Base-by-base conservation (phyloP, 1,140 invertebrate genomes). In the Saccostrea glomerata region DNA sequence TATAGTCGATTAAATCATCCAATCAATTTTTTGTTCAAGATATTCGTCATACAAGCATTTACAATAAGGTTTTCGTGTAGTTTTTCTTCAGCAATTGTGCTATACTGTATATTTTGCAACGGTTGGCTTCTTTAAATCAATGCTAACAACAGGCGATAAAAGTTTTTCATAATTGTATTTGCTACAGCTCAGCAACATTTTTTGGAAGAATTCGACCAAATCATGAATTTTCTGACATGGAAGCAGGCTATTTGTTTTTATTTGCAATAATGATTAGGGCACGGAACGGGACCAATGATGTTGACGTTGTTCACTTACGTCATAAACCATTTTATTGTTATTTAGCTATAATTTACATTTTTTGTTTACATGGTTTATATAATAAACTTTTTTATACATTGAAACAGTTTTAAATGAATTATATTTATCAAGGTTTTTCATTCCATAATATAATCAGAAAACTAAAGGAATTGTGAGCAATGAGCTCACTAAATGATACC, bases 1-100 rank as follows among this genome's bases (percentile, higher is more conserved):
- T 85, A 93, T 93, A 54, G 60, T 91, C 12, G 90, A 92, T 55
- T 91, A 90, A 58, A 54, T 70, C 47, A 47, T 47, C 15, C 23
- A n/a, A 9, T 66, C 4, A 77, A 77, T 36, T 30, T 36, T 25
- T 25, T 77, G 70, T 77, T 11, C 70, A 77, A 13, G 11, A 66
- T 66, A 30, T 77, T 30, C 30, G 25, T 11, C 11, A 77, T 9
- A 40, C 70, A 77, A 47, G 70, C 25, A 73, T 30, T 73, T 73
- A 58, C 56, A 58, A 15, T 63, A 20, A 63, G 58, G n/a, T 6
- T 63, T 17, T 60, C 13, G 20, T 60, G 15, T n/a, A n/a, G 58
- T 63, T 47, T 63, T n/a, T 4, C 58, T 20, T 63, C 6, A 63
- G 58, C 58, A 63, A 6, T 17, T 20, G 0, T 63, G 17, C 58